phyloP scores from a whole-genome alignment of 2,797 vertebrate species.

The Sciurus vulgaris region DNA sequence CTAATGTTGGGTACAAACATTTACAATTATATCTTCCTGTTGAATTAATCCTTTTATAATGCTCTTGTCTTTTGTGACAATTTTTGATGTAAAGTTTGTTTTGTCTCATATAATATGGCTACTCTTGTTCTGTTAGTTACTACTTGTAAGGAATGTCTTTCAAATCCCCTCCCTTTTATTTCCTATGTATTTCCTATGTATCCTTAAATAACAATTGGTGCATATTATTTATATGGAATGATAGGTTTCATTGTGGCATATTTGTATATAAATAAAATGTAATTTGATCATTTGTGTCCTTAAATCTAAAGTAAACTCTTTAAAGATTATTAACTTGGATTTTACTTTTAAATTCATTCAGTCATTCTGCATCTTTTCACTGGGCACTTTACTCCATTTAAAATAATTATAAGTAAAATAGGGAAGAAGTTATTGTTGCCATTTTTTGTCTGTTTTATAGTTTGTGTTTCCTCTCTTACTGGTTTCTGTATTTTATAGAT shows the following conservation, averaged over 20 bases:
- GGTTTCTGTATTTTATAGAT: background rate
- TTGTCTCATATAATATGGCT: background rate
- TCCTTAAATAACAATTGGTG: background rate
- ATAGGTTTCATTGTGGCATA: background rate
- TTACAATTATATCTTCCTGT: background rate
- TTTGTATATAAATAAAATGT: background rate
- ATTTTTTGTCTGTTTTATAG: background rate
- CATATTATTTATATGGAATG: background rate
- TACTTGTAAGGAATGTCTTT: background rate
- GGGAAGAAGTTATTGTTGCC: background rate
- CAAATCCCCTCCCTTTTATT: background rate
- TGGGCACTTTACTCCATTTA: background rate
- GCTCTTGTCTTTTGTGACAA: background rate
- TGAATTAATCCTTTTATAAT: background rate
- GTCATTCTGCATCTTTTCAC: background rate
- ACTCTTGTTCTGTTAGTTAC: background rate
- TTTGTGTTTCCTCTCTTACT: background rate
- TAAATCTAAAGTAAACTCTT: background rate
- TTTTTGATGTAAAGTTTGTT: background rate
- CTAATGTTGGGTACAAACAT: background rate
- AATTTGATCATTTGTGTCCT: background rate
- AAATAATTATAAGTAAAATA: background rate
- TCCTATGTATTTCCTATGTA: too few species aligned
- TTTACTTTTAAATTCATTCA: background rate
- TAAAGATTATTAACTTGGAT: background rate